Percentiles rank a stretch among this genome's conserved stretches.
Conservation (phyloP, 1,140 invertebrate species). For the Ostrea edulis region DNA sequence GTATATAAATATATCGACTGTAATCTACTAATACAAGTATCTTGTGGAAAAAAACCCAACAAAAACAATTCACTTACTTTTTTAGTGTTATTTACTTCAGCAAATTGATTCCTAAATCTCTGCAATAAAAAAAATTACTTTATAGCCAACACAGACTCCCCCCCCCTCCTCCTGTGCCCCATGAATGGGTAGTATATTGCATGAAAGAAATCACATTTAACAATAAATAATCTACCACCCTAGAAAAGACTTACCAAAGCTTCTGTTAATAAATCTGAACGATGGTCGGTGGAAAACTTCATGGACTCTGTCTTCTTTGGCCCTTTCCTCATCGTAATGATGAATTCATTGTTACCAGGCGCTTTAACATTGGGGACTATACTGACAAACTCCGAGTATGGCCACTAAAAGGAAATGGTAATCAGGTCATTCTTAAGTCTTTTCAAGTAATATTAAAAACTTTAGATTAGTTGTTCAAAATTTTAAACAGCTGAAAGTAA, state of each 20-base stretch:
- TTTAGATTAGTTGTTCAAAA: no score
- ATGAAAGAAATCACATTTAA: not conserved
- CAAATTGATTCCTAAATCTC: slow-evolving; percentile 78
- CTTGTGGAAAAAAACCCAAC: not conserved
- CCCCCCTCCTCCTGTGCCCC: not conserved
- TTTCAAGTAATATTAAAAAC: no score
- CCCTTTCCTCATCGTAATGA: slow-evolving; percentile 92
- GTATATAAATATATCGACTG: no score
- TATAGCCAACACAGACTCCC: no score
- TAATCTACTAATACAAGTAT: no score
- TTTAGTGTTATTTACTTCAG: slow-evolving; percentile 66
- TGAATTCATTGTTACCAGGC: slow-evolving; percentile 84
- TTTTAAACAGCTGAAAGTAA: no score
- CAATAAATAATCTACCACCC: not conserved
- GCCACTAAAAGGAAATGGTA: slow-evolving; percentile 78
- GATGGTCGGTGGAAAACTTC: slow-evolving; percentile 98
- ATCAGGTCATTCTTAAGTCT: not conserved
- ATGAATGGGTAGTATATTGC: not conserved
- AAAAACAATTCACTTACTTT: slow-evolving; percentile 60
- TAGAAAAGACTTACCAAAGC: slow-evolving; percentile 86
- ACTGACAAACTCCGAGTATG: slow-evolving; percentile 81
- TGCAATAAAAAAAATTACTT: slow-evolving; percentile 64
- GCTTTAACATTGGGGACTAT: slow-evolving; percentile 79
- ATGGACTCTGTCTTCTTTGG: slow-evolving; percentile 93
- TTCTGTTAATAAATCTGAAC: slow-evolving; percentile 94